Percentiles rank a stretch among this genome's conserved stretches.
Conservation (phyloP, 53 echinoderm and acorn worm genomes). For the Crossaster papposus region DNA sequence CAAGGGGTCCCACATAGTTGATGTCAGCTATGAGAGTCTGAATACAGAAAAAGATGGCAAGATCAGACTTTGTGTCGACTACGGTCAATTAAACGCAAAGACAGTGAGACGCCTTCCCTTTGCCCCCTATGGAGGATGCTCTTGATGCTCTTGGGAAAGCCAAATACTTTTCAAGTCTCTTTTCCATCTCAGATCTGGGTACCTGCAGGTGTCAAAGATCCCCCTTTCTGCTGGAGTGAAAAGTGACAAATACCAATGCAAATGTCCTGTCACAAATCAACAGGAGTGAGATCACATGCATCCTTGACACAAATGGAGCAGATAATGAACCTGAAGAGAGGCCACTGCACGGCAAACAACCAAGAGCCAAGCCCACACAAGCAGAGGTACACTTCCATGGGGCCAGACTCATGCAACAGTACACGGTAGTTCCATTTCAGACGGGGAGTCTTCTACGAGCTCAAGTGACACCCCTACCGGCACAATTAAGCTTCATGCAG, state of each 20-base stretch:
- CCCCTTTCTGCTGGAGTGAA: not conserved
- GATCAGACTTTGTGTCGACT: slow-evolving; percentile 35
- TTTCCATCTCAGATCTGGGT: slow-evolving; percentile 48
- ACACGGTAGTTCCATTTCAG: too few relatives aligned
- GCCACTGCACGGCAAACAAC: too few relatives aligned
- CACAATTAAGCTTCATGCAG: not conserved
- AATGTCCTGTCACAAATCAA: slow-evolving; percentile 39
- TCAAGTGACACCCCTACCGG: not conserved
- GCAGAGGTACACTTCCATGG: too few relatives aligned
- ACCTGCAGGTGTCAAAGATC: slow-evolving; percentile 8
- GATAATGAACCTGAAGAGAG: too few relatives aligned
- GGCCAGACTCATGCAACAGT: too few relatives aligned
- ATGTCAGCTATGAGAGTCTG: too few relatives aligned
- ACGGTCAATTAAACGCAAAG: not conserved
- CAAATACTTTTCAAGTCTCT: slow-evolving; percentile 28
- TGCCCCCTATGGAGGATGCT: slow-evolving; percentile 7
- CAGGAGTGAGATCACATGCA: not conserved
- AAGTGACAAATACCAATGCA: not conserved
- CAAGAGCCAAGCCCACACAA: not conserved
- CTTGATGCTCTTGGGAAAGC: slow-evolving; percentile 20
- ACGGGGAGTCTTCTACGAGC: too few relatives aligned
- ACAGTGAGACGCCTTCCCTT: slow-evolving; percentile 19
- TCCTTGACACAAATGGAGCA: not conserved
- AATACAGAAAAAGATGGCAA: not conserved
- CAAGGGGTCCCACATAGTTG: too few relatives aligned